Base-by-base conservation (phyloP, 2,797 vertebrate genomes). In the Fistularia commersonii region DNA sequence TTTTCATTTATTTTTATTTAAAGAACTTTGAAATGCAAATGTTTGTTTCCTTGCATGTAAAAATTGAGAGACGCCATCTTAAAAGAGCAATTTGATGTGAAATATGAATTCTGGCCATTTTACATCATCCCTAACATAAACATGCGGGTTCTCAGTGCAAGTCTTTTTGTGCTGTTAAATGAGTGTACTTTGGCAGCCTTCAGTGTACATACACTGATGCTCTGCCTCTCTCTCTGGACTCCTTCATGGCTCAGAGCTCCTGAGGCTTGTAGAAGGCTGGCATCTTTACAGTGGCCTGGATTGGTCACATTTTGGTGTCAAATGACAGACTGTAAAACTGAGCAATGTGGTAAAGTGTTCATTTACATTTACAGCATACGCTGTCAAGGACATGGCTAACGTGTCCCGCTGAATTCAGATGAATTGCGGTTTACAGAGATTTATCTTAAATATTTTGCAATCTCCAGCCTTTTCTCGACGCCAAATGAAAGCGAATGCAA, bases 21-120 rank as follows among this genome's bases (percentile, higher is more conserved):
- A 75, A 74, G 56, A 82, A 79, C 88, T 90, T 89, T 90, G 85
- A 90, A 91, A 91, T 87, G 88, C 81, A 89, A 90, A 91, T 89
- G 77, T 85, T 85, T 88, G 82, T 87, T 89, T 90, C 82, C 76
- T 81, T 64, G 67, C 77, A 61, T 1, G 51, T 77, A 61, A 75
- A 85, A 88, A 77, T 71, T 46, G 56, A 87, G 79, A 81, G 74
- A 69, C 54, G 65, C 57, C 66, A 71, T 86, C 77, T 82, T 77
- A 68, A 80, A 81, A 79, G 67, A 64, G 80, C 84, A 86, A 89
- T 81, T 67, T 72, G 61, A 83, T 77, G 88, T 85, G 81, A 87
- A 88, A 86, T 88, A 75, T 87, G 76, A 87, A 90, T 88, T 88
- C 74, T 80, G 64, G 66, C 80, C 79, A 74, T 87, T 90, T 90